A percentile compares a stretch with the other conserved stretches of the same genome.
phyloP scores from a whole-genome alignment of 2,113 vertebrate species.

The Mola mola region DNA sequence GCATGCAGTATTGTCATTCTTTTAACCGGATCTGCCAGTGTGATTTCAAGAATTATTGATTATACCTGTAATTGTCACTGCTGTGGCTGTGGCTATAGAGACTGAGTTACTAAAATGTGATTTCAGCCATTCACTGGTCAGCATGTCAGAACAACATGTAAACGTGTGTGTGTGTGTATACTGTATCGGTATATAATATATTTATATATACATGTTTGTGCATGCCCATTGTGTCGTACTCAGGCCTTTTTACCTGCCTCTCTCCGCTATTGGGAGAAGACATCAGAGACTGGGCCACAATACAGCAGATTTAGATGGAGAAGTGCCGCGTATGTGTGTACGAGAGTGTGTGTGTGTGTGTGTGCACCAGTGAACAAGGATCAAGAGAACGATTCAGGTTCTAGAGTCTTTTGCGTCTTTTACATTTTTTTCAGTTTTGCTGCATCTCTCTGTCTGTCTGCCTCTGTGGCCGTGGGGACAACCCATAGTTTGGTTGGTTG shows the following conservation, averaged over 20 bases:
- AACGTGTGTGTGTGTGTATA: slow-evolving; percentile 2
- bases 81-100: too few species aligned
- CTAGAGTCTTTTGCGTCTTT: slow-evolving; percentile 43
- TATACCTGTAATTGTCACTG: too few species aligned
- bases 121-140: slow-evolving; percentile 14
- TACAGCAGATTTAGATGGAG: slow-evolving; percentile 75
- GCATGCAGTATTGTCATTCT: too few species aligned
- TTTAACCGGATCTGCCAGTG: too few species aligned
- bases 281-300: slow-evolving; percentile 65
- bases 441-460: slow-evolving; percentile 50
- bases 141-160: slow-evolving; percentile 2
- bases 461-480: slow-evolving; percentile 66
- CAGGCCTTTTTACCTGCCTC: slow-evolving; percentile 57
- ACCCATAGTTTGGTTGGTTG: slow-evolving; percentile 71
- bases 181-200: background rate
- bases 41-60: too few species aligned
- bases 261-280: slow-evolving; percentile 73
- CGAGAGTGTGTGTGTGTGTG: slow-evolving; percentile 24
- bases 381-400: slow-evolving; percentile 47
- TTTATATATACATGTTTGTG: slow-evolving; percentile 9
- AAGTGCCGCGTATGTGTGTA: slow-evolving; percentile 36
- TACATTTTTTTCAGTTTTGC: slow-evolving; percentile 59
- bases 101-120: background rate
- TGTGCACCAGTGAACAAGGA: slow-evolving; percentile 38
- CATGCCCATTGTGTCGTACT: slow-evolving; percentile 42